phyloP scores from a whole-genome alignment of 2,888 invertebrate genomes.

The Lucinisca nassula region DNA sequence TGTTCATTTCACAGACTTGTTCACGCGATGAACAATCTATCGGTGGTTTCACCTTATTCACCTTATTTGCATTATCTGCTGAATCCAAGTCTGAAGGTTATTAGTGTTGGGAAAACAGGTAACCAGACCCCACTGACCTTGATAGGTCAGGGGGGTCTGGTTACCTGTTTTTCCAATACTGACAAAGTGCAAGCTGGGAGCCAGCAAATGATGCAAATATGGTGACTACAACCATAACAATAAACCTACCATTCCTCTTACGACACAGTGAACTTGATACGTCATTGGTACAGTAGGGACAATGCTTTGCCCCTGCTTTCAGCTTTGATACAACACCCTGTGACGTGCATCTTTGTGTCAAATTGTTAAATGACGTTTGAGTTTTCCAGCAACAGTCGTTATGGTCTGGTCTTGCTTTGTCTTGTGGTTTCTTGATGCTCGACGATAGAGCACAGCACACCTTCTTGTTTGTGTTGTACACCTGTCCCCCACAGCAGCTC shows the following conservation, averaged over 20 bases:
- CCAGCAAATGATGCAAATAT: no score
- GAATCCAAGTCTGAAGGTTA: no score
- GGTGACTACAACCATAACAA: no score
- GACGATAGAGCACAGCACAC: neutral
- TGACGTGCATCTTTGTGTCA: neutral
- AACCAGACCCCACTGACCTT: no score
- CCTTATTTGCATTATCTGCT: no score
- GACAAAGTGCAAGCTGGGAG: no score
- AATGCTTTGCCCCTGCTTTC: neutral
- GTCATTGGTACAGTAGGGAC: neutral
- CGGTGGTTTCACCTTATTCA: no score
- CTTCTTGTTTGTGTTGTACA: neutral
- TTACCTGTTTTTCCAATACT: no score
- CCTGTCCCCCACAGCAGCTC: neutral
- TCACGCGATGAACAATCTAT: no score
- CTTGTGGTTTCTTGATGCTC: neutral
- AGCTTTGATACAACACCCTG: neutral
- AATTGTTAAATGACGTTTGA: neutral
- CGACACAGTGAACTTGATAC: neutral
- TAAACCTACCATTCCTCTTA: neutral
- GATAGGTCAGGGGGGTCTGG: neutral
- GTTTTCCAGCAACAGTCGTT: neutral
- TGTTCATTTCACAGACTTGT: no score
- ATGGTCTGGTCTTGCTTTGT: neutral
- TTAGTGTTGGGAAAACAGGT: no score